Percentiles rank a stretch among this genome's conserved stretches.
Evolutionary conservation across 2,797 vertebrate species (phyloP).

Genomic region (Sciurus carolinensis): DNA sequence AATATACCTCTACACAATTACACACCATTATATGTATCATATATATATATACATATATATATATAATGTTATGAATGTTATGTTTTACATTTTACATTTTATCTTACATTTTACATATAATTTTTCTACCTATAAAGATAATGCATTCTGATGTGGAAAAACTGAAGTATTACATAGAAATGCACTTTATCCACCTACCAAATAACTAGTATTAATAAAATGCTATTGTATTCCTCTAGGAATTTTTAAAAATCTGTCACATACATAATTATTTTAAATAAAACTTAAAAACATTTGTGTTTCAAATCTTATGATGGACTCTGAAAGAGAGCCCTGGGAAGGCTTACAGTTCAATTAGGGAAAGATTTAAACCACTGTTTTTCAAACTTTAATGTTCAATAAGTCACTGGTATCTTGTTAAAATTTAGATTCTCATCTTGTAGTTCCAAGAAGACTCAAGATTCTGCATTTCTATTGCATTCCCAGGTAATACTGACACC

Average conservation of each 20-base stretch:
- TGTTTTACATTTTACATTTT: constrained; percentile 21
- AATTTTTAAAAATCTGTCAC: neutral
- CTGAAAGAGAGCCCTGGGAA: neutral
- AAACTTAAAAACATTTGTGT: constrained; percentile 30
- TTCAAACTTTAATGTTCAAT: neutral
- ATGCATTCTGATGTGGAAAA: neutral
- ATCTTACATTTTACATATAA: constrained; percentile 14
- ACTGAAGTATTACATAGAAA: neutral
- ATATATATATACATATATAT: no score
- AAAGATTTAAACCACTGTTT: neutral
- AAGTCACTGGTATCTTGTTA: neutral
- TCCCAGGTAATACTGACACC: no score
- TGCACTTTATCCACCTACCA: neutral
- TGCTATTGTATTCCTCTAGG: neutral
- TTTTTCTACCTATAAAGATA: neutral
- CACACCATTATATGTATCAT: neutral
- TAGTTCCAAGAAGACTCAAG: neutral
- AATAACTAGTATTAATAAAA: neutral
- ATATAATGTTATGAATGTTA: neutral
- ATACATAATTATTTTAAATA: neutral
- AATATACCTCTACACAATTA: neutral
- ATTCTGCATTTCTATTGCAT: neutral
- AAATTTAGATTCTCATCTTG: neutral
- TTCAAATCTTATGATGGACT: neutral
- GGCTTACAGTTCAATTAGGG: neutral